Evolutionary conservation across 2,113 vertebrate genomes (phyloP).

Genomic region (Dasyprocta punctata): DNA sequence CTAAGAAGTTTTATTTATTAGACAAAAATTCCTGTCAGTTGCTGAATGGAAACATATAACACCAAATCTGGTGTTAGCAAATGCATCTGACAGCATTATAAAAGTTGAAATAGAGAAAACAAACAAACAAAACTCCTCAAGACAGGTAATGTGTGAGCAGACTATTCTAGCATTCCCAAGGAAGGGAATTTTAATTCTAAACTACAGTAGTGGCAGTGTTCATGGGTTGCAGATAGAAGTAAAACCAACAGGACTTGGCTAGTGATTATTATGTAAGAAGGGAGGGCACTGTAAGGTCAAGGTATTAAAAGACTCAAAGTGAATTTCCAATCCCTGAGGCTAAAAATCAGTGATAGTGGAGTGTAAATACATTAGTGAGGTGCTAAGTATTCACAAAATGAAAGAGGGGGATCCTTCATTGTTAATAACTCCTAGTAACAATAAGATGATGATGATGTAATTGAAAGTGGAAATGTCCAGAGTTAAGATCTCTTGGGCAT

Average conservation of each 20-base stretch:
- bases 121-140: background rate
- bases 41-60: background rate
- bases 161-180: background rate
- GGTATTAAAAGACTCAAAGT: background rate
- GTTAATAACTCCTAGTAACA: background rate
- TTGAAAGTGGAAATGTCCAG: background rate
- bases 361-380: background rate
- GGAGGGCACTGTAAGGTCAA: background rate
- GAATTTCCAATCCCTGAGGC: background rate
- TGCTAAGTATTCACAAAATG: background rate
- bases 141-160: background rate
- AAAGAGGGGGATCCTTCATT: background rate
- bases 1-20: constrained; percentile 15
- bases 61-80: background rate
- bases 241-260: background rate
- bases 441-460: background rate
- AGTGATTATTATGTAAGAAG: background rate
- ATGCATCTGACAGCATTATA: background rate
- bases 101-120: background rate
- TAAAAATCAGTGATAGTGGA: background rate
- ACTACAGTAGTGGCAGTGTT: background rate
- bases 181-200: background rate
- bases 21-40: background rate
- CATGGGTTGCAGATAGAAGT: background rate
- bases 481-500: background rate